A percentile compares a stretch with the other conserved stretches of the same genome.
Conservation (phyloP, 2,797 vertebrate species). For the Oryzias sinensis region DNA sequence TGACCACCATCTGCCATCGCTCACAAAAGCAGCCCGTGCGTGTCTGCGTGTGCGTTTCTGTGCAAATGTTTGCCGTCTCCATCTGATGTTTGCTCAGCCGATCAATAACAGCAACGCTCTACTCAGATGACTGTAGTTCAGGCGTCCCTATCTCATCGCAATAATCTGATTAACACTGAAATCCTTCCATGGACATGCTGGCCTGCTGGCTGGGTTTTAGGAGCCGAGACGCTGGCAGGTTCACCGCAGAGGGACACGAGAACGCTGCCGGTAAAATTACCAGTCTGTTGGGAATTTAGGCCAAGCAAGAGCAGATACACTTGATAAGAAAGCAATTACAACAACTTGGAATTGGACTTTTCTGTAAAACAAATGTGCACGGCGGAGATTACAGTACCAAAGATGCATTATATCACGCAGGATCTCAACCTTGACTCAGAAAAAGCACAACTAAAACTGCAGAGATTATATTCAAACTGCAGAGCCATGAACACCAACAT, state of each 20-base stretch:
- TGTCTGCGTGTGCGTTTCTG: conserved; percentile 32
- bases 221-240: conserved; percentile 33
- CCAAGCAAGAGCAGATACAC: conserved; percentile 47
- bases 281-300: conserved; percentile 33
- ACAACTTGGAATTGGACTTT: conserved; percentile 18
- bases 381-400: conserved; percentile 8
- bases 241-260: conserved; percentile 17
- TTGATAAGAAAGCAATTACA: conserved; percentile 60
- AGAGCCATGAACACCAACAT: conserved; percentile 61
- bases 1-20: conserved; percentile 51
- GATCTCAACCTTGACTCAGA: conserved; percentile 27
- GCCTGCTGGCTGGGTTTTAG: conserved; percentile 63
- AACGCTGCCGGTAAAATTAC: conserved; percentile 16
- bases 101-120: conserved; percentile 63
- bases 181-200: conserved; percentile 57
- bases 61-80: conserved; percentile 64
- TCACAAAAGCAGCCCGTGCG: conserved; percentile 17
- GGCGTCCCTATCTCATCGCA: conserved; percentile 46
- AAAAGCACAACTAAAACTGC: conserved; percentile 32
- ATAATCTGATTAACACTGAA: conserved; percentile 71
- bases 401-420: conserved; percentile 21
- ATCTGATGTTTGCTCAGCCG: conserved; percentile 69
- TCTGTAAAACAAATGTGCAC: conserved; percentile 10
- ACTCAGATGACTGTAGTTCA: conserved; percentile 59
- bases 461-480: conserved; percentile 45